Conservation (phyloP, 2,888 invertebrate species). For the Melangyna quadrimaculata region DNA sequence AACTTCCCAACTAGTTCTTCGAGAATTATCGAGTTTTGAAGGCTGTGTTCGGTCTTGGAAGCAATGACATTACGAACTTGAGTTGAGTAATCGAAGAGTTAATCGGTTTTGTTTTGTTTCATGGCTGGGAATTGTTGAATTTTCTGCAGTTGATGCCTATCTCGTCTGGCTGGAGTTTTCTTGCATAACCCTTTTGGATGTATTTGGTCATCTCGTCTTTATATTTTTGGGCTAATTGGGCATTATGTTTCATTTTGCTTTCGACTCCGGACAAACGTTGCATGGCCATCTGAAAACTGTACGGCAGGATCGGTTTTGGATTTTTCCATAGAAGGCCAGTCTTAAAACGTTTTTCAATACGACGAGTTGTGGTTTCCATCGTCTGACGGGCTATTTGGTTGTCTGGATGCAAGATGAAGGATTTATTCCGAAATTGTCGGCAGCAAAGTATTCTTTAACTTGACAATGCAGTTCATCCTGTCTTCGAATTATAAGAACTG, state of each 20-base stretch:
- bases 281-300: background rate
- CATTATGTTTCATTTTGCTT: background rate
- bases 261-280: background rate
- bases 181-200: too few species aligned
- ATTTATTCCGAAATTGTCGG: too few species aligned
- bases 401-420: background rate
- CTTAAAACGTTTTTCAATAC: slow-evolving; percentile 44
- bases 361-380: slow-evolving; percentile 17
- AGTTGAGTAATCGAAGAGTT: too few species aligned
- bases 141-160: slow-evolving; percentile 22
- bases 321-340: slow-evolving; percentile 57
- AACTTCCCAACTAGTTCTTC: background rate
- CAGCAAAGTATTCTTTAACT: too few species aligned
- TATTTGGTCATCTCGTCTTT: too few species aligned
- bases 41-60: too few species aligned
- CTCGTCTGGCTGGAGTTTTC: slow-evolving; percentile 63
- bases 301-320: background rate
- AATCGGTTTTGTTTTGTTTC: too few species aligned
- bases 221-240: background rate
- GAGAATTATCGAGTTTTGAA: too few species aligned
- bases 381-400: slow-evolving; percentile 27
- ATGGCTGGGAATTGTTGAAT: too few species aligned
- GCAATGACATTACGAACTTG: too few species aligned
- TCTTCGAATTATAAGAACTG: background rate
- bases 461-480: background rate